These are phyloP conservation scores for Poecilia latipinna DNA, from an alignment of 2,113 vertebrate species.

Conservation along the genomic window DNA sequence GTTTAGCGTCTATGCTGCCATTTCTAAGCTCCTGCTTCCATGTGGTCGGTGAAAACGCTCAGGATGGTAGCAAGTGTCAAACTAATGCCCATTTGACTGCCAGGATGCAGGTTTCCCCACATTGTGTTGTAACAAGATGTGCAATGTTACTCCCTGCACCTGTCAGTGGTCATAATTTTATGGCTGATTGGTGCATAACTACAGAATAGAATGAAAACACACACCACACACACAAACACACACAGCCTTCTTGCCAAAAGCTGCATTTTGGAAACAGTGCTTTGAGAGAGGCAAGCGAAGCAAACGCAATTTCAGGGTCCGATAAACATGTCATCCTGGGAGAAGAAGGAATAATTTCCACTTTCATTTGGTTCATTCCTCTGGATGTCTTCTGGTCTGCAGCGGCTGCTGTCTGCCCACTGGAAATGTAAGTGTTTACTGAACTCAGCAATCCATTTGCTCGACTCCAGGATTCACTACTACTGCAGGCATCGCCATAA, in stretches of 20 bases:
- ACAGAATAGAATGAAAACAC: conserved; percentile 16
- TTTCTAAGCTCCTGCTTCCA: too few relatives aligned
- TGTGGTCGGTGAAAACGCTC: neutral
- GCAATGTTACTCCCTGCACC: neutral
- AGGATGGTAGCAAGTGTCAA: neutral
- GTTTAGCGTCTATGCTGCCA: too few relatives aligned
- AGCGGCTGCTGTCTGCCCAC: conserved; percentile 55
- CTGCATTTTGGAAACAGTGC: conserved; percentile 34
- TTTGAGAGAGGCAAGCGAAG: conserved; percentile 40
- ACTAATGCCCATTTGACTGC: neutral
- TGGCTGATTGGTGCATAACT: neutral
- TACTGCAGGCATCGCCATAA: conserved; percentile 38
- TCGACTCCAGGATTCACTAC: conserved; percentile 24
- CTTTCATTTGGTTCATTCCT: conserved; percentile 69
- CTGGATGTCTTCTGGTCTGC: conserved; percentile 55
- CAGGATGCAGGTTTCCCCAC: neutral
- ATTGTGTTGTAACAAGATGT: neutral
- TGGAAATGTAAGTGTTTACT: conserved; percentile 66
- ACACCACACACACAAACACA: neutral
- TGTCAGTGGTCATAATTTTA: conserved; percentile 1
- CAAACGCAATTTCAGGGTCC: conserved; percentile 68
- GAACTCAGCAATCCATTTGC: conserved; percentile 39
- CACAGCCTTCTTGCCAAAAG: neutral
- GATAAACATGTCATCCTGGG: conserved; percentile 69
- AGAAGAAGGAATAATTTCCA: conserved; percentile 67